Percentiles rank a stretch among this genome's conserved stretches.
Evolutionary conservation across 2,113 vertebrate species (phyloP).

Genomic region (Tamias sibiricus): DNA sequence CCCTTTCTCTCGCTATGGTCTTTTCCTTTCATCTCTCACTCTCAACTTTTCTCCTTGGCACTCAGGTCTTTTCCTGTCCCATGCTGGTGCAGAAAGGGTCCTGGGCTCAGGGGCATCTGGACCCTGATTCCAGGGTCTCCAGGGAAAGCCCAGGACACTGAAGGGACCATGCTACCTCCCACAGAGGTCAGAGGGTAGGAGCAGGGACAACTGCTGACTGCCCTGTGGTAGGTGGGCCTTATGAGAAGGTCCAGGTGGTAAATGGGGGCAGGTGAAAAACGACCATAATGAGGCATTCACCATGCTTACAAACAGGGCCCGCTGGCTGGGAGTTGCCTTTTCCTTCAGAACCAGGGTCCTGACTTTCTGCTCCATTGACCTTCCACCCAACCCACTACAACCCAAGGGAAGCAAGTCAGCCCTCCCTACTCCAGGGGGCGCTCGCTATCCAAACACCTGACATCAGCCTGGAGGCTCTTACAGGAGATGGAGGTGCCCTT

Average conservation of each 20-base stretch:
- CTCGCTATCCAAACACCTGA: neutral
- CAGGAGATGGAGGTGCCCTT: neutral
- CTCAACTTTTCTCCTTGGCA: neutral
- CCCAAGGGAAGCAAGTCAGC: neutral
- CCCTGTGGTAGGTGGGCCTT: neutral
- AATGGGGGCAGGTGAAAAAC: too few species aligned
- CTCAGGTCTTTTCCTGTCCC: neutral
- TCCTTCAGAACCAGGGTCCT: neutral
- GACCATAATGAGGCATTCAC: neutral
- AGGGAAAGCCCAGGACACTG: neutral
- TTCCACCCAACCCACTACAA: neutral
- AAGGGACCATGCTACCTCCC: fast-evolving
- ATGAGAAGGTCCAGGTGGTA: neutral
- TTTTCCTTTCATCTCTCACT: neutral
- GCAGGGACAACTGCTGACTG: too few species aligned
- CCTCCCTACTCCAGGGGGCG: slow-evolving; percentile 62
- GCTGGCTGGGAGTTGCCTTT: neutral
- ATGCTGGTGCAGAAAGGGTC: neutral
- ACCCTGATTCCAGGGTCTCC: neutral
- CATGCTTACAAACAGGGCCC: neutral
- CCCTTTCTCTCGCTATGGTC: fast-evolving
- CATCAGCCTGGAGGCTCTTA: neutral
- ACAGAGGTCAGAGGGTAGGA: neutral
- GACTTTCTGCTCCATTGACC: neutral
- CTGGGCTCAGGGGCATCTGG: neutral